Percentiles rank a stretch among this genome's conserved stretches.
Evolutionary conservation across 2,888 invertebrate species (phyloP).

Genomic region (Plusia festucae): DNA sequence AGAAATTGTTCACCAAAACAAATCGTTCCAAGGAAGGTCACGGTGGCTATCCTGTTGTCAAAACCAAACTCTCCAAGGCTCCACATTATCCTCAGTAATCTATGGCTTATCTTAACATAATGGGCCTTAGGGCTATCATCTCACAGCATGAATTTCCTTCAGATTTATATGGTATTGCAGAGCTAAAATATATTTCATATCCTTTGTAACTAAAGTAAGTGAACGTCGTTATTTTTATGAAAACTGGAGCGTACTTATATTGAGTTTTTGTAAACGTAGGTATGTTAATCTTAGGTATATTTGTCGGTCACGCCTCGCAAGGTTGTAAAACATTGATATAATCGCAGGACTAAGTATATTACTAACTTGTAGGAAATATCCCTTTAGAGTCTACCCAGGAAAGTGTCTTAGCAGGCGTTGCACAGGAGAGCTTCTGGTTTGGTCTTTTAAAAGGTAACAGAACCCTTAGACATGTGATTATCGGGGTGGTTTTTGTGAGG

Average conservation of each 20-base stretch:
- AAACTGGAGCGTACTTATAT: conserved; percentile 9
- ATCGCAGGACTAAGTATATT: too few species aligned
- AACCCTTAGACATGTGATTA: too few species aligned
- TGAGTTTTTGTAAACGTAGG: background rate
- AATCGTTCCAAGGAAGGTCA: background rate
- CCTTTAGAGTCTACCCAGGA: too few species aligned
- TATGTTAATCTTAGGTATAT: too few species aligned
- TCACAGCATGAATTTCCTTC: background rate
- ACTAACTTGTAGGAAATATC: too few species aligned
- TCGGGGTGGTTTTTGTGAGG: too few species aligned
- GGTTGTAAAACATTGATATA: too few species aligned
- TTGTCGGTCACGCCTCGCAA: too few species aligned
- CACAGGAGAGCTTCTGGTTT: too few species aligned
- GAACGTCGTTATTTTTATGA: background rate
- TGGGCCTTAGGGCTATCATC: background rate
- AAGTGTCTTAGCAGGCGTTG: too few species aligned
- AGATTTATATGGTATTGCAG: background rate
- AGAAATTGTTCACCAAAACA: background rate
- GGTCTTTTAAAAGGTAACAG: too few species aligned
- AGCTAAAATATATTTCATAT: background rate
- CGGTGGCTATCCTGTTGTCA: background rate
- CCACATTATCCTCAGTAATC: background rate
- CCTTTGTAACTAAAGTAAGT: background rate
- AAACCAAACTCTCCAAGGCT: background rate
- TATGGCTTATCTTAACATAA: conserved; percentile 7